Evolutionary conservation across 2,113 vertebrate species (phyloP).

Genomic region (Mus spicilegus): DNA sequence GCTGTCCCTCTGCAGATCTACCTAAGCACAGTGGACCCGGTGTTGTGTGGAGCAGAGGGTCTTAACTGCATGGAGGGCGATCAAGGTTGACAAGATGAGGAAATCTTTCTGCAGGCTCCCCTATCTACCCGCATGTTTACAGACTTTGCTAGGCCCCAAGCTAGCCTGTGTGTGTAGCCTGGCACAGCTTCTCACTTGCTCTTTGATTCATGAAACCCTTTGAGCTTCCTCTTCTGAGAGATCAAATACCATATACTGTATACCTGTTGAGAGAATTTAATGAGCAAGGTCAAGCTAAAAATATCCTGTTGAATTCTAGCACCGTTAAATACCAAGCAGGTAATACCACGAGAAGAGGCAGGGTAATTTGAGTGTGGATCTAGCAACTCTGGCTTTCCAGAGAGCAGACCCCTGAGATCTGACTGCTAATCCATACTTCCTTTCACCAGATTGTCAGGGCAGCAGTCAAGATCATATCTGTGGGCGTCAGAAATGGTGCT

Average conservation of each 20-base stretch:
- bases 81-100: background rate
- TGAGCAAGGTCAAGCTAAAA: constrained; percentile 46
- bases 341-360: background rate
- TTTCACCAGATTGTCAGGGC: background rate
- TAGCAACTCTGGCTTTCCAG: background rate
- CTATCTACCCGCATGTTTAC: background rate
- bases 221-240: background rate
- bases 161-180: background rate
- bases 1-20: background rate
- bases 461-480: background rate
- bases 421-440: background rate
- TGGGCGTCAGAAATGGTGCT: background rate
- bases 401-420: background rate
- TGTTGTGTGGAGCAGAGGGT: background rate
- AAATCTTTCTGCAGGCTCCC: background rate
- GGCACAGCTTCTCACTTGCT: background rate
- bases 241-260: background rate
- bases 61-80: background rate
- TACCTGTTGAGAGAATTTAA: background rate
- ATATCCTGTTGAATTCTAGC: background rate
- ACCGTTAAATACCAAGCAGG: background rate
- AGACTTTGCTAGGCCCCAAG: background rate
- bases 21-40: background rate
- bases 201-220: background rate
- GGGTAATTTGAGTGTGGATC: background rate